Conservation (phyloP, 64 coral and sea anemone genomes). For the Stylophora pistillata region DNA sequence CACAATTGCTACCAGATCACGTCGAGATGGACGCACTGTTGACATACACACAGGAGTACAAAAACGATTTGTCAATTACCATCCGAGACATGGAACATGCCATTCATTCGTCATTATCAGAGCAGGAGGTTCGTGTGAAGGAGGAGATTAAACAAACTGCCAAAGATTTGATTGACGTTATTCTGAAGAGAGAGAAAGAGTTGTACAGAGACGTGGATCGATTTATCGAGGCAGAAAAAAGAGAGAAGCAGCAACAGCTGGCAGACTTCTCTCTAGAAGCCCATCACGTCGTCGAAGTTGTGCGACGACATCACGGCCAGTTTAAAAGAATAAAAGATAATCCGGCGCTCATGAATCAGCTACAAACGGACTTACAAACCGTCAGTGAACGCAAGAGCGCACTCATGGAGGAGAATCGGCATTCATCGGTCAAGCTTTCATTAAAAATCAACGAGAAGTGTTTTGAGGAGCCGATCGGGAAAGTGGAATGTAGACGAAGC, state of each 20-base stretch:
- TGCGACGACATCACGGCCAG: conserved; percentile 10
- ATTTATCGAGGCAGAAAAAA: conserved; percentile 28
- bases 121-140: conserved; percentile 25
- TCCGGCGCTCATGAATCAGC: neutral
- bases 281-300: conserved; percentile 28
- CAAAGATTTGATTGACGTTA: neutral
- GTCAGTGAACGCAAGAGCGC: neutral
- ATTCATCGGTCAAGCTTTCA: neutral
- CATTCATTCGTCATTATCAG: conserved; percentile 12
- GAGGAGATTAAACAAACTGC: conserved; percentile 1
- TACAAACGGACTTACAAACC: neutral
- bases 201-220: conserved; percentile 17
- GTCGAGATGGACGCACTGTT: conserved; percentile 10
- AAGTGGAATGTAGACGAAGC: neutral
- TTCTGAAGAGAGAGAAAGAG: conserved; percentile 16
- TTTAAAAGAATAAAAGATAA: conserved; percentile 6
- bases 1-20: neutral
- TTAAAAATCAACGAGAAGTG: neutral
- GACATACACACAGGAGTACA: conserved; percentile 31
- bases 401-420: conserved; percentile 1
- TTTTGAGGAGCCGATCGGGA: conserved; percentile 21
- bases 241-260: conserved; percentile 3
- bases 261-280: conserved; percentile 29
- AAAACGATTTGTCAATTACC: conserved; percentile 11
- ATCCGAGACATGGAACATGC: conserved; percentile 33